Conservation (phyloP, 2,888 invertebrate genomes). For the Leptopterna dolabrata region DNA sequence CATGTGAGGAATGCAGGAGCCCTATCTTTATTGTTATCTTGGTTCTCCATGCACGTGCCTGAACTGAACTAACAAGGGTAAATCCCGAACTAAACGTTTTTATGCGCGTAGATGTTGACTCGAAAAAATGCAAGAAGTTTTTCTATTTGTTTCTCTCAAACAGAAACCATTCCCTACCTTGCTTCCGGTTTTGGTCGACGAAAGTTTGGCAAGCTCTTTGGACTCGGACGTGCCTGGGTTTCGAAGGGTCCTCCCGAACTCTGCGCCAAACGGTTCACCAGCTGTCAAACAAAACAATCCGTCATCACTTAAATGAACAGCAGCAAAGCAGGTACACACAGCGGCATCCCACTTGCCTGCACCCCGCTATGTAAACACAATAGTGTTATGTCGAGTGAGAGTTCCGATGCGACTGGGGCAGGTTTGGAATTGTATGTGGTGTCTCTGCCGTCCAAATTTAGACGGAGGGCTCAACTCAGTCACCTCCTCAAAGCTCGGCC, state of each 20-base stretch:
- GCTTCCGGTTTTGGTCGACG: background rate
- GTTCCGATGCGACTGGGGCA: slow-evolving; percentile 17
- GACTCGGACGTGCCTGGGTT: background rate
- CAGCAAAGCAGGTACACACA: background rate
- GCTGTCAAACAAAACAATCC: slow-evolving; percentile 15
- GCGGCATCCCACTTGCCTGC: background rate
- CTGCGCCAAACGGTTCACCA: background rate
- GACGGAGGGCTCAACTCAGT: slow-evolving; percentile 45
- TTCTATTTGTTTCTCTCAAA: too few species aligned
- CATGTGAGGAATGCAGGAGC: background rate
- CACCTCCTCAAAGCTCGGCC: slow-evolving; percentile 45
- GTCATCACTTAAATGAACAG: background rate
- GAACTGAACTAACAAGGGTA: too few species aligned
- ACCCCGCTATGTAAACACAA: slow-evolving; percentile 26
- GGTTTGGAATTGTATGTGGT: slow-evolving; percentile 30
- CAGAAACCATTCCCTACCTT: background rate
- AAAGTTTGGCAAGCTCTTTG: background rate
- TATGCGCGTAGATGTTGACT: too few species aligned
- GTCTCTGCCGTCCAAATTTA: slow-evolving; percentile 42
- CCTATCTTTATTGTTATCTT: background rate
- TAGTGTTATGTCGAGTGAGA: background rate
- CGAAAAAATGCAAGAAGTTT: too few species aligned
- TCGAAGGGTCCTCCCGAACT: background rate
- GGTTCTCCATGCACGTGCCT: too few species aligned
- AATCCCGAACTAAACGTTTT: too few species aligned